Conservation (phyloP, 2,113 vertebrate species). For the Microtus montanus region DNA sequence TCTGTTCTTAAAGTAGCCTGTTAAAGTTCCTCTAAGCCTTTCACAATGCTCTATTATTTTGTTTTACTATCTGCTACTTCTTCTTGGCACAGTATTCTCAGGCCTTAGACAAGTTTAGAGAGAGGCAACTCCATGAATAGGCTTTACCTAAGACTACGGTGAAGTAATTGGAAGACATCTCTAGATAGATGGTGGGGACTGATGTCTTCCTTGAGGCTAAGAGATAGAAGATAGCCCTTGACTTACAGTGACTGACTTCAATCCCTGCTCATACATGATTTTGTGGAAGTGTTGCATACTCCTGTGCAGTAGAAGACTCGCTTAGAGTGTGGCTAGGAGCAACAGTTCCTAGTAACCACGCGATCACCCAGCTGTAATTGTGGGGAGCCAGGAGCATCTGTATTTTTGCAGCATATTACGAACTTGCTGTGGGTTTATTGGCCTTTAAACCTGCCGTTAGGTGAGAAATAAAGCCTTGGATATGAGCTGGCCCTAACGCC, state of each 20-base stretch:
- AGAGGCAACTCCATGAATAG: background rate
- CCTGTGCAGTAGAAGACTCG: background rate
- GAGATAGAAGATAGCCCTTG: background rate
- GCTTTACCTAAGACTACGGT: background rate
- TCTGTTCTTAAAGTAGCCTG: background rate
- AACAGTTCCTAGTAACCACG: background rate
- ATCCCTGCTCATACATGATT: background rate
- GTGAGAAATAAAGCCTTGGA: background rate
- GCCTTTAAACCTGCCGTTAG: background rate
- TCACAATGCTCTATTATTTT: background rate
- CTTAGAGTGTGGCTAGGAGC: background rate
- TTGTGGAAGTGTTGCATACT: background rate
- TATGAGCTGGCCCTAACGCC: background rate
- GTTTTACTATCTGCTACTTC: background rate
- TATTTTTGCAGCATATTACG: background rate
- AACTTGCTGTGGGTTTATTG: background rate
- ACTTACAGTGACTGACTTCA: background rate
- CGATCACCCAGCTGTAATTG: too few relatives aligned
- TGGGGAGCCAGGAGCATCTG: background rate
- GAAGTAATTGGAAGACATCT: background rate
- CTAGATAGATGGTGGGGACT: background rate
- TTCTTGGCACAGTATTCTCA: background rate
- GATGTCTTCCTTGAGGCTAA: background rate
- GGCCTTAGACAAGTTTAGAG: background rate
- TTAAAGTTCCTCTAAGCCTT: constrained; percentile 13